Conservation (phyloP, 1,140 invertebrate genomes). For the Heliothis virescens region DNA sequence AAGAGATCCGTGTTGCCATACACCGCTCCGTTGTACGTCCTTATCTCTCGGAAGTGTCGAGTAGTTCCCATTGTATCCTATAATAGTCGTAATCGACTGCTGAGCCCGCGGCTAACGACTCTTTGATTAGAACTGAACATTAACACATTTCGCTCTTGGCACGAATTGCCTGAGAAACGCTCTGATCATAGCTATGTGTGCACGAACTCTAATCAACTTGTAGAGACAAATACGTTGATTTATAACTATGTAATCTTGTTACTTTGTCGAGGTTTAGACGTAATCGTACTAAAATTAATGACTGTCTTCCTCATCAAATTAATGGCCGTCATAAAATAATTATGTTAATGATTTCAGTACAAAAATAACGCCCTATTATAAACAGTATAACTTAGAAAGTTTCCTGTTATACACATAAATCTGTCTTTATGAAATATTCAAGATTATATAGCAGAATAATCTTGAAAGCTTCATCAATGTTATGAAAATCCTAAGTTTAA, state of each 20-base stretch:
- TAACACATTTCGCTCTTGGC: slow-evolving; percentile 62
- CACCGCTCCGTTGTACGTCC: background rate
- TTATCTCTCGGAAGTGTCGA: slow-evolving; percentile 69
- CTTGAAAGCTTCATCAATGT: no score
- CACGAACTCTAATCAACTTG: slow-evolving; percentile 39
- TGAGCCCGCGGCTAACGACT: slow-evolving; percentile 66
- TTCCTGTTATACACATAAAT: no score
- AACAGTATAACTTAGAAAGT: no score
- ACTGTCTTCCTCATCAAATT: background rate
- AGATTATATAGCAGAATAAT: no score
- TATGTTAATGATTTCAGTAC: background rate
- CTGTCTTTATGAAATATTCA: no score
- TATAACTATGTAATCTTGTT: slow-evolving; percentile 33
- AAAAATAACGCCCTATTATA: no score
- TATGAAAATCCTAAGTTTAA: no score
- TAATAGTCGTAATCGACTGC: slow-evolving; percentile 69
- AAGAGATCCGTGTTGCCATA: slow-evolving; percentile 18
- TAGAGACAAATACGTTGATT: slow-evolving; percentile 16
- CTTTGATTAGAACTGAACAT: slow-evolving; percentile 71
- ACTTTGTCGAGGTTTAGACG: slow-evolving; percentile 17
- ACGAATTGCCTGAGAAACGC: slow-evolving; percentile 55
- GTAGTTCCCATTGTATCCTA: slow-evolving; percentile 65
- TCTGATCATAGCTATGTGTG: slow-evolving; percentile 55
- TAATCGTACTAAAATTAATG: background rate
- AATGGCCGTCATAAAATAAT: background rate